phyloP scores from a whole-genome alignment of 2,113 vertebrate genomes.

The Nansenia antarctica region DNA sequence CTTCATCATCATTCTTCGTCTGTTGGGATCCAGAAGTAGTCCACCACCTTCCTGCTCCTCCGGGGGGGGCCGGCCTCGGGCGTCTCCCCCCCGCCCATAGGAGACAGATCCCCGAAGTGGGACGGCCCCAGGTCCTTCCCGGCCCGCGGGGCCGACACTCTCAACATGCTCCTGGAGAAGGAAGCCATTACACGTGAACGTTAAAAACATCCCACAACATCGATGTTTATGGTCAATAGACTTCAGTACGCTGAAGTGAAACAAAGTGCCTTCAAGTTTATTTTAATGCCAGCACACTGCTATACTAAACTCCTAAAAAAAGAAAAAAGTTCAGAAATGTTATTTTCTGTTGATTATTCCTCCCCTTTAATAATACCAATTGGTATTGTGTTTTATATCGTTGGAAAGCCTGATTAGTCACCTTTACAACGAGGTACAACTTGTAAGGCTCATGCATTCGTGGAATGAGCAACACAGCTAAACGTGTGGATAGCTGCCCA shows the following conservation, averaged over 20 bases:
- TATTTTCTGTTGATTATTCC: too few species aligned
- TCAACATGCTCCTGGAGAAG: constrained; percentile 58
- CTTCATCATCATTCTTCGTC: constrained; percentile 57
- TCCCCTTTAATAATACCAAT: too few species aligned
- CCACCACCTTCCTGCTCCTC: constrained; percentile 55
- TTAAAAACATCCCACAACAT: background rate
- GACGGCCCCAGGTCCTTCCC: constrained; percentile 44
- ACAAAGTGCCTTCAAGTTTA: background rate
- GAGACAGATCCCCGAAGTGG: constrained; percentile 70
- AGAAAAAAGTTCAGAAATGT: background rate
- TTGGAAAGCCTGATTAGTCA: too few species aligned
- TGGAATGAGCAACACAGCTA: too few species aligned
- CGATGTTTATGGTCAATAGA: too few species aligned
- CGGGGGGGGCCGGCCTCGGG: constrained; percentile 10
- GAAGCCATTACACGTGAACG: background rate
- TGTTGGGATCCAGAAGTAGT: constrained; percentile 66
- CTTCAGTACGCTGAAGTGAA: background rate
- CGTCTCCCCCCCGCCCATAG: constrained; percentile 45
- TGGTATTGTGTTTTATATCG: too few species aligned
- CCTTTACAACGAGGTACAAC: too few species aligned
- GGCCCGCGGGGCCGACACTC: constrained; percentile 57
- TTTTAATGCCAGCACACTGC: background rate
- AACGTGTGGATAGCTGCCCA: too few species aligned
- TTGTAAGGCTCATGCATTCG: too few species aligned
- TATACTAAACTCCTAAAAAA: background rate